phyloP scores from a whole-genome alignment of 2,797 vertebrate genomes.

The Rhinogobio ventralis region DNA sequence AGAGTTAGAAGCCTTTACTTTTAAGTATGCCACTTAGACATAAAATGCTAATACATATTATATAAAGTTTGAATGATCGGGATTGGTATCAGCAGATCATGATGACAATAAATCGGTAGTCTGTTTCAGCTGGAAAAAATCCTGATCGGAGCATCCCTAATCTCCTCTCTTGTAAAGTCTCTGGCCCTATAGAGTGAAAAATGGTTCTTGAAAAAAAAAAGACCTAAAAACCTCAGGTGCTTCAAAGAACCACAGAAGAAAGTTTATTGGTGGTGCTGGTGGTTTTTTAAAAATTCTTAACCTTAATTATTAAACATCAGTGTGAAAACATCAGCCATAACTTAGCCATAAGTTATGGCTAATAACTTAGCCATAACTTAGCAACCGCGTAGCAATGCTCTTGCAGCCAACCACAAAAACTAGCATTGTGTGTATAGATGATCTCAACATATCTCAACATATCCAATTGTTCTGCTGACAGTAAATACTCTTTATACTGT shows the following conservation, averaged over 20 bases:
- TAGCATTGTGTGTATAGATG: neutral
- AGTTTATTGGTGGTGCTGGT: neutral
- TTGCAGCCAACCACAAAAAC: constrained; percentile 8
- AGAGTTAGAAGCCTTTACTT: neutral
- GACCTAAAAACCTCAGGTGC: neutral
- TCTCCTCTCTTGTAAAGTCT: neutral
- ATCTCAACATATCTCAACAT: no score
- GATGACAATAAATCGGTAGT: neutral
- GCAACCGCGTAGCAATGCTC: neutral
- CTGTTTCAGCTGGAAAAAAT: neutral
- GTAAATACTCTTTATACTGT: neutral
- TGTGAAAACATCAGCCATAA: constrained; percentile 12
- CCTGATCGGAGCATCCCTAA: neutral
- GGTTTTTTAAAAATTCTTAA: neutral
- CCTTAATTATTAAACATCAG: neutral
- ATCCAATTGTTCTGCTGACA: neutral
- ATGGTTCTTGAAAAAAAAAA: neutral
- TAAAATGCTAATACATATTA: neutral
- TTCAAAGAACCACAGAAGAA: neutral
- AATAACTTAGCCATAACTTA: constrained; percentile 7
- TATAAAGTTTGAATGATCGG: neutral
- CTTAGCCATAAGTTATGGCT: no score
- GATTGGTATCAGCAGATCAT: neutral
- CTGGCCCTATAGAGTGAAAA: neutral
- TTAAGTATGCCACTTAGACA: neutral